Base-by-base conservation (phyloP, 2,888 invertebrate genomes). In the Physocephala rufipes region DNA sequence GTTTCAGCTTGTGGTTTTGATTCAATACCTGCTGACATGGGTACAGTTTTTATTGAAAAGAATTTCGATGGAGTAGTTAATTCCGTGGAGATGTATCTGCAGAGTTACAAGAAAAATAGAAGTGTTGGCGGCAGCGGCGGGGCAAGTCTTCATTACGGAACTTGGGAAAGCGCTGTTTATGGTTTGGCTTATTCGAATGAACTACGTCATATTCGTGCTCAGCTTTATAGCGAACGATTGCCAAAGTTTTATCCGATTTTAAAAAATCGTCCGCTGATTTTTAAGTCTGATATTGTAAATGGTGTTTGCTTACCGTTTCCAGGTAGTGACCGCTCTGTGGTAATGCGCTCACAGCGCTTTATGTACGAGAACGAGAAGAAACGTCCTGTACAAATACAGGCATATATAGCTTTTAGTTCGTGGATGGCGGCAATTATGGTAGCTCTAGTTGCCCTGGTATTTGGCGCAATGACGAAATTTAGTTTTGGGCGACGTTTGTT, bases 1-100 rank as follows among this genome's bases (percentile, higher is more conserved):
- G 87, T 99, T 36, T 95, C 95, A 76, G 93, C 97, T 1, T 97
- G 97, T 86, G 98, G 98, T 43, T 94, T 95, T 84, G 98, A 98
- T 86, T 93, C 95, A 80, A 92, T 98, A 76, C 97, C 97, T 19
- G 89, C 91, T 62, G 98, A 99, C 82, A 86, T 97, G 86, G 97
- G 98, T 0, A 87, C 93, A 0, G 85, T 92, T n/a, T 95, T 89
- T 84, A 87, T 94, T 53, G 90, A 93, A 80, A 87, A 93, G 75
- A 89, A 95, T 79, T 96, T 96, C 81, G 88, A 89, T 74, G 85
- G 93, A 26, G 90, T 91, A 21, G 82, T 96, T 9, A 95, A 96
- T 86, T 91, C 92, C 0, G 90, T 93, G 62, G 92, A 93, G 82
- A 90, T 91, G 0, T 96, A 92, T 82, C 76, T 95, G 63, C 86